Base-by-base conservation (phyloP, 2,888 invertebrate species). In the Aplocera efformata region DNA sequence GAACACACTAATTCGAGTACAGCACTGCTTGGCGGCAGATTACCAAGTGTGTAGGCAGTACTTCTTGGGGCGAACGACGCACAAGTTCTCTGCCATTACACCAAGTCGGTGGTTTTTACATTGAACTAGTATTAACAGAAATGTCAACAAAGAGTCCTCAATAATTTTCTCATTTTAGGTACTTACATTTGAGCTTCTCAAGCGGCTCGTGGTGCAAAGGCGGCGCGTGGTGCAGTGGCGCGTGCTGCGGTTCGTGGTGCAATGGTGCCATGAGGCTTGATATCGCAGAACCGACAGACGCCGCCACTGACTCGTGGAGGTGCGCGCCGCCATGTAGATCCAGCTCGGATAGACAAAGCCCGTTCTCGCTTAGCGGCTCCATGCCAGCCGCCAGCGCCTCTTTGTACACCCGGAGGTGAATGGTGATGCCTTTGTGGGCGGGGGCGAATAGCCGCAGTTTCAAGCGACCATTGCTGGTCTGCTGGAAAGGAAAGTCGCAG, bases 111-210 rank as follows among this genome's bases (percentile, higher is more conserved):
- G n/a, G n/a, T n/a, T n/a, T n/a, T n/a, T n/a, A n/a, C n/a, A n/a
- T n/a, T n/a, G n/a, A n/a, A n/a, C n/a, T n/a, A n/a, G n/a, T n/a
- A n/a, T n/a, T n/a, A n/a, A n/a, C n/a, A n/a, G n/a, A n/a, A n/a
- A n/a, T n/a, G n/a, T n/a, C n/a, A n/a, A n/a, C n/a, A n/a, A n/a
- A n/a, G n/a, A n/a, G n/a, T n/a, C n/a, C 5, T n/a, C 13, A 1
- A 27, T 9, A 7, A 23, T 5, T n/a, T 20, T 7, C 27, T 20
- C 9, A 20, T 10, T 13, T 6, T 6, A 37, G 26, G 33, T 42
- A 92, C 93, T 93, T 86, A 93, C 94, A 89, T 91, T 94, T 94
- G 44, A 94, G 89, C 73, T 94, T 94, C 85, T 94, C 94, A 47
- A 94, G 72, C 5, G 94, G 94, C 67, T 94, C 94, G 56, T 93